Evolutionary conservation across 2,888 invertebrate species (phyloP), one percentile per base, ranked within the genome.

Genomic region (Drosophila borealis): DNA sequence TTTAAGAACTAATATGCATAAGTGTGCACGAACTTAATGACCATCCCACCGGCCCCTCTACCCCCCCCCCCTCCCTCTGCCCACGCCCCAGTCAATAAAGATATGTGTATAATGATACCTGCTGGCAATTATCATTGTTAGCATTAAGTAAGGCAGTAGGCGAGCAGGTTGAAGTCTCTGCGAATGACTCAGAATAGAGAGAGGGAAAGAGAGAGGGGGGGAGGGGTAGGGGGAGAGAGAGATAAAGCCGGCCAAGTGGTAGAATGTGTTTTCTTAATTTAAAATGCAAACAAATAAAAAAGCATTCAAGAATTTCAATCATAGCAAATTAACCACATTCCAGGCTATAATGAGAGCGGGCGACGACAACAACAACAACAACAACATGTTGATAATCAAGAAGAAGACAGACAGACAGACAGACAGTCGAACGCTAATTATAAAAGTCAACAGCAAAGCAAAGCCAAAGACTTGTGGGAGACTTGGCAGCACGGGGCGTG

Each of bases 291-390:
- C 88, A 86, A 76, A 76, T 88, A 72, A 76, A 76, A 25, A 76
- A 70, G 72, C 76, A 72, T 89, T 86, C 71, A 71, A 76, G 75
- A 78, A 81, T 87, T 80, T 78, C 64, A 81, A 88, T 88, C 85
- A 73, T 80, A 64, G 76, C 84, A 79, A 90, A 89, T 88, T 84
- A 88, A 81, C 78, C 88, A 78, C 88, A 85, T 85, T 85, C 85
- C 85, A 51, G 25, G 68, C 70, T 39, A 65, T 81, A 74, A 75
- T 66, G 71, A 74, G 73, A 78, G 79, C 81, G 65, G 70, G 60
- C 60, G 65, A 67, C 67, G 54, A 45, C 44, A 53, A 55, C 50
- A 50, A 33, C 44, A 59, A 57, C 29, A 69, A 39, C 19, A 39
- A 21, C 19, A 51, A 3, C 29, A 29, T 29, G 29, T 8, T 29